Evolutionary conservation across 2,888 invertebrate genomes (phyloP), one percentile per base, ranked within the genome.

Genomic region (Helobdella robusta): DNA sequence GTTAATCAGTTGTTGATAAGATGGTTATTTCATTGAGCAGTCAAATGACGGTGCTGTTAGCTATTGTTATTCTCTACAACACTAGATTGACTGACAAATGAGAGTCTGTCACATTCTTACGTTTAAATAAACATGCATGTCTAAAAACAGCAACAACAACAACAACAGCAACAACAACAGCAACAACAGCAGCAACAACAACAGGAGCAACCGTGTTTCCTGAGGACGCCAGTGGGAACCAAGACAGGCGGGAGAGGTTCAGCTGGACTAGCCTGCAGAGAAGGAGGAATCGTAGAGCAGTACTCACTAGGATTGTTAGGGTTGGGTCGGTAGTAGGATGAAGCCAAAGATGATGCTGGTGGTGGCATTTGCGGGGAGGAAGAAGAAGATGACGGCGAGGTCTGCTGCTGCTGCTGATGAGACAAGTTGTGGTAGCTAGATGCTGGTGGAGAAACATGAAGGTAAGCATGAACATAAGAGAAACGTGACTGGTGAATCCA

Each of bases 291-390:
- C 54, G 86, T 87, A 67, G 88, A 88, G 80, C 89, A 89, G 80
- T 89, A 89, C 79, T 89, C 89, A 84, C 86, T 86, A 58, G 89
- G 89, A 80, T 89, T 89, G 80, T 88, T 88, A 61, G 89, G 89
- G 81, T 89, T 88, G 60, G 89, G 87, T 59, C 69, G 46, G 1
- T 48, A 50, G 5, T 25, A 35, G 3, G 34, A 30, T 46, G 48
- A 34, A 25, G 62, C 20, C 20, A 50, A 28, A 23, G 30, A 15
- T n/a, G 62, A 62, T 32, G 32, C 2, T 18, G 62, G 50, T 30
- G 60, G 30, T 18, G 44, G 32, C 48, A 56, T 56, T 8, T 56
- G 28, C 28, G 28, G 56, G 32, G 28, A 56, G 30, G n/a, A n/a
- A n/a, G n/a, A n/a, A n/a, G n/a, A n/a, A n/a, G n/a, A n/a, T n/a